Evolutionary conservation across 1,140 invertebrate genomes (phyloP), one percentile per base, ranked within the genome.

Genomic region (Sycophila sp.): DNA sequence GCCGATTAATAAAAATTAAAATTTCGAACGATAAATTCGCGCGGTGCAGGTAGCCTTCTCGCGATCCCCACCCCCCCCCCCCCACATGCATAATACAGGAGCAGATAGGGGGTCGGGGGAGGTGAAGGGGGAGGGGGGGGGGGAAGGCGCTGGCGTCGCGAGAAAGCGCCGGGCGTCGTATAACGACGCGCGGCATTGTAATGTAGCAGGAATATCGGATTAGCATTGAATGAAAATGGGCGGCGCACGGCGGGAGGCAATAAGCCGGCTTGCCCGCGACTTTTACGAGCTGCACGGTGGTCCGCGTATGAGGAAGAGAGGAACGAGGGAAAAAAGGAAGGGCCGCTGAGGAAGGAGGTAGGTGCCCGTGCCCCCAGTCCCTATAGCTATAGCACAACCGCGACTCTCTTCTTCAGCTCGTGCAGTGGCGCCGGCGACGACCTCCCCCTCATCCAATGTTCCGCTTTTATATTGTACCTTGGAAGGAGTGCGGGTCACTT

Each of bases 181-280:
- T n/a, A 79, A 80, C 78, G 75, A 79, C 51, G 24, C 28, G 73
- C 1, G 73, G 80, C 79, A 82, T 86, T 86, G 82, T 85, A 85
- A 85, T 84, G 85, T 85, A 86, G 84, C 85, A 85, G 85, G 84
- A 85, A 79, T n/a, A n/a, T 79, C 77, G 80, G 79, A 85, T 85
- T 86, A 86, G 84, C 85, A 86, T 86, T 85, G 85, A 86, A 86
- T 85, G 82, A 83, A 83, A 72, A 80, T 82, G 80, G 78, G 76
- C 83, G 80, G 77, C 75, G 78, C 76, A 72, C 75, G 77, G 67
- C 72, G 71, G 72, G 71, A 74, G 79, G 75, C 78, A 77, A 80
- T 80, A 82, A 80, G 76, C 79, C 15, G 13, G 8, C 26, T 26
- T 11, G 62, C 70, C 70, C 53, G 66, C 73, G 71, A 72, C 76